A percentile compares a stretch with the other conserved stretches of the same genome.
Evolutionary conservation across 2,888 invertebrate genomes (phyloP).

Genomic region (Allacma fusca): DNA sequence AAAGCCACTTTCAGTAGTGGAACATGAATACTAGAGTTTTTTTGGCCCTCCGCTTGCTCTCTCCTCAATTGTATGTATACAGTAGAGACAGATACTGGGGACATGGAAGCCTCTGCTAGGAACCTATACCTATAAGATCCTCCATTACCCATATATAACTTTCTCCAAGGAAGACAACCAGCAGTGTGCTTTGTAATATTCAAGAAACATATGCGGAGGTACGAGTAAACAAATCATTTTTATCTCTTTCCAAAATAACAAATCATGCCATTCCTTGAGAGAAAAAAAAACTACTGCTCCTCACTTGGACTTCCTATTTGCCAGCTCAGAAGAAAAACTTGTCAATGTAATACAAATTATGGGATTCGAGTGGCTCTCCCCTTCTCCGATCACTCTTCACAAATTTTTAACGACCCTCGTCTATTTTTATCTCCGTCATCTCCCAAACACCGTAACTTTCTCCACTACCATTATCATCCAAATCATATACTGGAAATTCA

Average conservation of each 20-base stretch:
- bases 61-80: neutral
- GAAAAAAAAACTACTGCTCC: constrained; percentile 7
- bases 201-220: neutral
- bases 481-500: too few species aligned
- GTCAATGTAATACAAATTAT: constrained; percentile 18
- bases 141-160: too few species aligned
- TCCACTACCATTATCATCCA: neutral
- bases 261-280: constrained; percentile 13
- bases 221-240: constrained; percentile 40
- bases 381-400: neutral
- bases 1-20: constrained; percentile 30
- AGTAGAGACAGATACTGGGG: neutral
- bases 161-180: neutral
- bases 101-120: too few species aligned
- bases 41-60: constrained; percentile 2
- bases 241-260: constrained; percentile 30
- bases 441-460: neutral
- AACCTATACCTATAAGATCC: too few species aligned
- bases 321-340: constrained; percentile 25
- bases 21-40: constrained; percentile 26
- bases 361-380: neutral
- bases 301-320: constrained; percentile 30
- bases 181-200: too few species aligned
- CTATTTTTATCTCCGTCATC: neutral
- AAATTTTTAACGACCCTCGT: constrained; percentile 1